Percentiles rank a stretch among this genome's conserved stretches.
Conservation (phyloP, 1,140 invertebrate genomes). For the Trichomalopsis sarcophagae region DNA sequence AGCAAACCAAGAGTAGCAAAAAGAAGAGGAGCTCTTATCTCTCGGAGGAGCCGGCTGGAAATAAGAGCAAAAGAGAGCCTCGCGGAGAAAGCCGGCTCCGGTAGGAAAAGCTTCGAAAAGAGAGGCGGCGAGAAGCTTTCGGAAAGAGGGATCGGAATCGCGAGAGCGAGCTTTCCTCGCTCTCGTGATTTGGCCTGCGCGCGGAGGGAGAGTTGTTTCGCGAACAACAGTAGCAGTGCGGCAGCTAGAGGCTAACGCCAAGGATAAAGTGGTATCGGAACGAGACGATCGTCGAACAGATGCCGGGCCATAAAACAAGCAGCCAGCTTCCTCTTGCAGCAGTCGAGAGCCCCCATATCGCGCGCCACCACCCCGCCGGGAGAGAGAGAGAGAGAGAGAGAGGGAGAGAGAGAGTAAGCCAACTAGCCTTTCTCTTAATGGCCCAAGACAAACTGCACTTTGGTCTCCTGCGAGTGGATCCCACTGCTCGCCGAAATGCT, state of each 20-base stretch:
- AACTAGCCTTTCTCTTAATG: constrained; percentile 75
- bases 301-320: constrained; percentile 75
- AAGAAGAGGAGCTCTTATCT: constrained; percentile 46
- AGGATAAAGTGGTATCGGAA: constrained; percentile 77
- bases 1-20: not conserved
- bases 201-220: constrained; percentile 69
- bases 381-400: constrained; percentile 51
- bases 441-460: constrained; percentile 74
- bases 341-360: constrained; percentile 42
- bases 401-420: constrained; percentile 61
- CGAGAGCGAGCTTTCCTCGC: constrained; percentile 49
- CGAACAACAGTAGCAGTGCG: constrained; percentile 72
- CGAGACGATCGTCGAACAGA: constrained; percentile 76
- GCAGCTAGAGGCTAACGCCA: constrained; percentile 66
- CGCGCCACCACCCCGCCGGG: constrained; percentile 10
- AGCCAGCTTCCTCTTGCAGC: constrained; percentile 45
- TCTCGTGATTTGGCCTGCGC: constrained; percentile 51
- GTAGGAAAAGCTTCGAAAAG: constrained; percentile 52
- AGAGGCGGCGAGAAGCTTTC: constrained; percentile 55
- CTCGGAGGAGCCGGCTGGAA: constrained; percentile 48
- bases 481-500: not conserved
- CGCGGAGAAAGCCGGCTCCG: constrained; percentile 32
- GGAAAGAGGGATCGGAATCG: constrained; percentile 56
- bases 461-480: constrained; percentile 38
- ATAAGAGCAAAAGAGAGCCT: constrained; percentile 54